A percentile compares a stretch with the other conserved stretches of the same genome.
phyloP scores from a whole-genome alignment of 64 coral and sea anemone species.

The Platygyra sinensis region DNA sequence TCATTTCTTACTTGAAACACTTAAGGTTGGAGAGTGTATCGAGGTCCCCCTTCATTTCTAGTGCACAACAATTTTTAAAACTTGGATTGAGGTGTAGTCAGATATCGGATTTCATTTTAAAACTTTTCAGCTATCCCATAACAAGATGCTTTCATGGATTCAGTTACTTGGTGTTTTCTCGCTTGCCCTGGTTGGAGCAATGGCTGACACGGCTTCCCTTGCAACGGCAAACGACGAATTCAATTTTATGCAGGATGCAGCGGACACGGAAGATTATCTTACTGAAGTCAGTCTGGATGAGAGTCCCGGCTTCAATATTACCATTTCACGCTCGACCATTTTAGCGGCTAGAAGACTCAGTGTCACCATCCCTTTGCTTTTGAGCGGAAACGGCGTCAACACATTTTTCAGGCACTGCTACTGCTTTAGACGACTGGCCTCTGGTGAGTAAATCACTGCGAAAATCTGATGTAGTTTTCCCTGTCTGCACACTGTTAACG shows the following conservation, averaged over 20 bases:
- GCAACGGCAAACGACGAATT: not conserved
- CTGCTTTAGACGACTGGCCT: not conserved
- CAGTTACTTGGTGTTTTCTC: too few relatives aligned
- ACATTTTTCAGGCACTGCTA: not conserved
- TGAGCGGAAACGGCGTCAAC: not conserved
- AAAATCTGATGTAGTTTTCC: too few relatives aligned
- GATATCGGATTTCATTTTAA: too few relatives aligned
- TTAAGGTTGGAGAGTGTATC: too few relatives aligned
- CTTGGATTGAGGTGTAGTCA: too few relatives aligned
- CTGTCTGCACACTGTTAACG: too few relatives aligned
- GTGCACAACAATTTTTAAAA: too few relatives aligned
- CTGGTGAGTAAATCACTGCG: not conserved
- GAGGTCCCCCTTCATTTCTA: too few relatives aligned
- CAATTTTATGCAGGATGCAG: not conserved
- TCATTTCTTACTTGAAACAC: too few relatives aligned
- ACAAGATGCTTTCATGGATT: too few relatives aligned
- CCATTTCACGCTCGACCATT: not conserved
- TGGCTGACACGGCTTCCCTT: not conserved
- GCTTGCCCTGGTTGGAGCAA: not conserved
- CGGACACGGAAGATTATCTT: not conserved
- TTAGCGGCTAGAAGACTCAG: not conserved
- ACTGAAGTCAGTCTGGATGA: not conserved
- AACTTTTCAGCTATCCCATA: too few relatives aligned
- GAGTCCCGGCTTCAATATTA: not conserved
- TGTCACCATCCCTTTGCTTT: not conserved